These are phyloP conservation scores for Prunella himalayana DNA, from an alignment of 2,113 vertebrate species.

Conservation along the genomic window DNA sequence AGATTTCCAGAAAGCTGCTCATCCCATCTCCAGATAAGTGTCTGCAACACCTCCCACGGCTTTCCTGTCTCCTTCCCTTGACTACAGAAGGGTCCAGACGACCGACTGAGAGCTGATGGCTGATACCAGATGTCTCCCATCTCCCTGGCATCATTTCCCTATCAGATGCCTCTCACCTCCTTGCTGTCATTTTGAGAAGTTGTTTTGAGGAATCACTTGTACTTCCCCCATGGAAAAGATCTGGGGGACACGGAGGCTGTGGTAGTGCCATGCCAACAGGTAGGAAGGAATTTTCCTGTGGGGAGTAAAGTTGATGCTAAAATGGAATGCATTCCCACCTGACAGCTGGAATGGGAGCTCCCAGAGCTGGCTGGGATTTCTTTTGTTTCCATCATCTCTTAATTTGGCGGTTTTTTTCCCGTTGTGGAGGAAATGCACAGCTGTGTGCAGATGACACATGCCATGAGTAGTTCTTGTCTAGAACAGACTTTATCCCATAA, in stretches of 20 bases:
- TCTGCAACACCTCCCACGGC: conserved; percentile 31
- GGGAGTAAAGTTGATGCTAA: background rate
- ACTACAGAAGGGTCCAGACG: background rate
- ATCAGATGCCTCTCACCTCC: conserved; percentile 4
- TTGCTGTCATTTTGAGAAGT: background rate
- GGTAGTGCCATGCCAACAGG: background rate
- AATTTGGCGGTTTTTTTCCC: background rate
- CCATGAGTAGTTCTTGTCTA: background rate
- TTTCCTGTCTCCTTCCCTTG: conserved; percentile 10
- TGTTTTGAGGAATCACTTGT: background rate
- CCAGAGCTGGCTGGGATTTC: background rate
- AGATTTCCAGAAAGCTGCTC: background rate
- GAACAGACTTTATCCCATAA: background rate
- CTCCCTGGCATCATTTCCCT: background rate
- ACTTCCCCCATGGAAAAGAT: background rate
- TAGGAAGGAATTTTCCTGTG: background rate
- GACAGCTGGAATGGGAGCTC: background rate
- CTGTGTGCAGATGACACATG: background rate
- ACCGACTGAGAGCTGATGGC: background rate
- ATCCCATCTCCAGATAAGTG: background rate
- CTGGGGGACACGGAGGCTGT: background rate
- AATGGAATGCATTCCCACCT: background rate
- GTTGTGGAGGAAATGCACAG: background rate
- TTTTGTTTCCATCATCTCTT: background rate
- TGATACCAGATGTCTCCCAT: conserved; percentile 36